Percentiles rank a stretch among this genome's conserved stretches.
These are phyloP conservation scores for Tetrapedia diversipes DNA, from an alignment of 2,888 invertebrate genomes.

Conservation along the genomic window DNA sequence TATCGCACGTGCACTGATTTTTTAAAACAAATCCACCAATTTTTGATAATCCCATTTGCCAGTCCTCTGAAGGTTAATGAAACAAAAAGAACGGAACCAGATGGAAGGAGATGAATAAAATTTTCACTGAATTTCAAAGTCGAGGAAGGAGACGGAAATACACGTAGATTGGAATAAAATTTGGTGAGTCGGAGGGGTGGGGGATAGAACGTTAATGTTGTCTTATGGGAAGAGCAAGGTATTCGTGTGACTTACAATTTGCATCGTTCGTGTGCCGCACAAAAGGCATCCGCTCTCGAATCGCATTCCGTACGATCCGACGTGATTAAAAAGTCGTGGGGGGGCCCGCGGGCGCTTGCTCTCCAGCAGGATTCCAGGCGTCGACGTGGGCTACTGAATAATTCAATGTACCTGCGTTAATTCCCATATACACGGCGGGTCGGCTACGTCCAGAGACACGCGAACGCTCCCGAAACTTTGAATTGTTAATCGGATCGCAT, in stretches of 20 bases:
- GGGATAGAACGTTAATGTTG: constrained; percentile 17
- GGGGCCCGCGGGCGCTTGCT: constrained; percentile 19
- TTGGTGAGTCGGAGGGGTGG: too few relatives aligned
- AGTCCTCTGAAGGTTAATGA: too few relatives aligned
- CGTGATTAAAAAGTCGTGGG: constrained; percentile 63
- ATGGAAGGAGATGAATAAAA: too few relatives aligned
- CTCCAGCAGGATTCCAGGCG: constrained; percentile 43
- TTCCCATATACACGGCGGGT: constrained; percentile 59
- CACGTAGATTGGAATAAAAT: background rate
- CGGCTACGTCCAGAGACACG: constrained; percentile 41
- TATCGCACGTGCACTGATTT: too few relatives aligned
- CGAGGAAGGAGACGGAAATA: background rate
- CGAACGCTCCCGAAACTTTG: constrained; percentile 60
- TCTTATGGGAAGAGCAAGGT: constrained; percentile 15
- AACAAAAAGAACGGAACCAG: too few relatives aligned
- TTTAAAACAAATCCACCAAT: too few relatives aligned
- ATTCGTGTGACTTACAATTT: constrained; percentile 59
- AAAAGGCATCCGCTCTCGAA: constrained; percentile 54
- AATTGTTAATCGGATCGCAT: constrained; percentile 63
- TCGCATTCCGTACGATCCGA: constrained; percentile 56
- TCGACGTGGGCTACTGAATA: constrained; percentile 60
- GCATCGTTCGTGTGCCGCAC: constrained; percentile 53
- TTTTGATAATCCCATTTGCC: too few relatives aligned
- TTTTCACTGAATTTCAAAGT: background rate
- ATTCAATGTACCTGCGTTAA: constrained; percentile 69